Evolutionary conservation across 2,797 vertebrate genomes (phyloP), one percentile per base, ranked within the genome.

Genomic region (Dendrocincla tyrannina): DNA sequence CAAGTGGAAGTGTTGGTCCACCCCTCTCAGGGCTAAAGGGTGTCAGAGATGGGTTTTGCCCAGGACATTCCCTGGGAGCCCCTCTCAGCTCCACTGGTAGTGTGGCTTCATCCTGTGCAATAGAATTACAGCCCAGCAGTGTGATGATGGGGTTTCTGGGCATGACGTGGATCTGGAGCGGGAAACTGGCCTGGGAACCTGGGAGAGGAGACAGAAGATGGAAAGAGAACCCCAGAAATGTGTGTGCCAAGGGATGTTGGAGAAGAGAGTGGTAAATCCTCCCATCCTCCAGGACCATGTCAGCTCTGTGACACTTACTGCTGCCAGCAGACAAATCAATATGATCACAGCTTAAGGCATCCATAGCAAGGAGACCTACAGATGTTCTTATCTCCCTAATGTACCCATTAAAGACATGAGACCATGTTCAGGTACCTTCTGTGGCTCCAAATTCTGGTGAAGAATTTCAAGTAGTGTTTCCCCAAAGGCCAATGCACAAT

Each of bases 101-200:
- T 4, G 1, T 7, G 8, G 19, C 47, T 46, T 91, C 17, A 4
- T 52, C 41, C 17, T 10, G 8, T 7, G 53, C 24, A 10, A 10
- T 14, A 49, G 69, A 37, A 42, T 24, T 12, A 56, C 32, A 33
- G 63, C 42, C 32, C 22, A 64, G 32, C 24, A 15, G 1, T 25
- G 35, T 12, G 25, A 17, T 81, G 76, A 12, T 74, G 60, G 22
- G 0, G 0, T 1, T 3, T 13, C 15, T 11, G 27, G 23, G 2
- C 4, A 6, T 6, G 49, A 15, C 14, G 13, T 25, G 39, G 24
- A 39, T 35, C 16, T 42, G 33, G 49, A 77, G 49, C 13, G 11
- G 22, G 8, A 69, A 44, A 59, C 8, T 16, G 42, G 24, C 13
- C 49, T 68, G 41, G 32, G n/a, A 80, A 50, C 3, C 4, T 41